Conservation (phyloP, 2,888 invertebrate genomes). For the Cremastobaeus sp. region DNA sequence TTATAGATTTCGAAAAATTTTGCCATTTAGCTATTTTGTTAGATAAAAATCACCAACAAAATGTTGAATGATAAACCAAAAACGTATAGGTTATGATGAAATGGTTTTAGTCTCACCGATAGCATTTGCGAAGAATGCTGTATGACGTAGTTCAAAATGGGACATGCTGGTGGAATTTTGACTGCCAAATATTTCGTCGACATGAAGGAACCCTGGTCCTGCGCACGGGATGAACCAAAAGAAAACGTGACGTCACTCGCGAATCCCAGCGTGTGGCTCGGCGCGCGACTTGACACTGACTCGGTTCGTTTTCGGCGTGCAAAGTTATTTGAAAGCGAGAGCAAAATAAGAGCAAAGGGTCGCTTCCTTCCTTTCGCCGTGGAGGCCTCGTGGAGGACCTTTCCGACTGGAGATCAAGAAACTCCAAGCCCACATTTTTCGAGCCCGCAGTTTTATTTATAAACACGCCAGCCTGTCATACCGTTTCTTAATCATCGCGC, state of each 20-base stretch:
- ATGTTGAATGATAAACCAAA: neutral
- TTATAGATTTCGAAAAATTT: neutral
- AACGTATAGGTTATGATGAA: neutral
- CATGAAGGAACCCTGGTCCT: neutral
- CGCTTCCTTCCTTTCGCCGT: conserved; percentile 58
- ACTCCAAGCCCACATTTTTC: conserved; percentile 30
- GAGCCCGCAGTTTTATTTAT: neutral
- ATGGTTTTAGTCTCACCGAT: conserved; percentile 68
- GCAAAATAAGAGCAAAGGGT: conserved; percentile 56
- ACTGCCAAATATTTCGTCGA: neutral
- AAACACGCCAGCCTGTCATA: neutral
- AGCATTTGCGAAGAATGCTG: conserved; percentile 75
- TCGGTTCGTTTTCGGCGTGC: conserved; percentile 47
- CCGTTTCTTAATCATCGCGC: too few relatives aligned
- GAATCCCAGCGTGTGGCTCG: conserved; percentile 44
- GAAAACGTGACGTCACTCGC: conserved; percentile 53
- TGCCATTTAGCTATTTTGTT: neutral
- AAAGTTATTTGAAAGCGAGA: conserved; percentile 55
- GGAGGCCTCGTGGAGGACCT: conserved; percentile 49
- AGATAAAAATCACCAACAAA: neutral
- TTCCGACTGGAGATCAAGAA: conserved; percentile 61
- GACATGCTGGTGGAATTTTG: conserved; percentile 64
- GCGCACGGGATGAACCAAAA: too few relatives aligned
- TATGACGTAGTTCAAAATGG: conserved; percentile 73
- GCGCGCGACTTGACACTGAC: conserved; percentile 59